phyloP scores from a whole-genome alignment of 2,888 invertebrate genomes.

The Torymus auratus region DNA sequence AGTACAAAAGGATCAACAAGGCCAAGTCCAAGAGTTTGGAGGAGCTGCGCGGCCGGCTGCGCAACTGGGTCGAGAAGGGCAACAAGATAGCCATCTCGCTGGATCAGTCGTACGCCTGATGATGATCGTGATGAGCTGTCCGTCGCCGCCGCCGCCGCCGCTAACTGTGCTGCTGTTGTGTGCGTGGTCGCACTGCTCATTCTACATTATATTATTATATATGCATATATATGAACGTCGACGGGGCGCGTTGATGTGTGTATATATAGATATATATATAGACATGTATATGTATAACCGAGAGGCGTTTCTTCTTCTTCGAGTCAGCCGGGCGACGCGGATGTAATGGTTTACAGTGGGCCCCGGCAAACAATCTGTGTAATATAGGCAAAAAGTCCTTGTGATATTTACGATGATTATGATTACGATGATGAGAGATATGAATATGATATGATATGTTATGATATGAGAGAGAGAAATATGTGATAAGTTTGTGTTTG shows the following conservation, averaged over 20 bases:
- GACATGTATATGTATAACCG: background rate
- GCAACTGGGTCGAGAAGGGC: slow-evolving; percentile 91
- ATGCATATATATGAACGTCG: background rate
- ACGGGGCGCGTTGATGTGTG: no score
- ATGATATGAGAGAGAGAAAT: background rate
- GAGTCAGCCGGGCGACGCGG: slow-evolving; percentile 46
- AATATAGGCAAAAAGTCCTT: slow-evolving; percentile 48
- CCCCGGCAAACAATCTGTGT: slow-evolving; percentile 47
- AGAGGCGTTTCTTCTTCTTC: slow-evolving; percentile 39
- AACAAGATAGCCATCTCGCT: slow-evolving; percentile 82
- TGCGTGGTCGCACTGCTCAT: background rate
- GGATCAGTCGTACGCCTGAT: slow-evolving; percentile 79
- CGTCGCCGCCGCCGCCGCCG: no score
- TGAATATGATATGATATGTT: background rate
- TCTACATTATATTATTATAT: background rate
- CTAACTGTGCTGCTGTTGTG: background rate
- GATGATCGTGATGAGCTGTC: background rate
- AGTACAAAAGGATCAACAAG: slow-evolving; percentile 93
- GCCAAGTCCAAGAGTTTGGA: slow-evolving; percentile 93
- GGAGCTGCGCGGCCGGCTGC: slow-evolving; percentile 87
- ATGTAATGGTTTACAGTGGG: slow-evolving; percentile 10
- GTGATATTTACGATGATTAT: slow-evolving; percentile 51
- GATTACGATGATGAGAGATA: background rate
- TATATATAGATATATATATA: background rate
- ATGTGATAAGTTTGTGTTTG: slow-evolving; percentile 41